phyloP scores from a whole-genome alignment of 1,140 invertebrate species.

The Acromyrmex echinatior region DNA sequence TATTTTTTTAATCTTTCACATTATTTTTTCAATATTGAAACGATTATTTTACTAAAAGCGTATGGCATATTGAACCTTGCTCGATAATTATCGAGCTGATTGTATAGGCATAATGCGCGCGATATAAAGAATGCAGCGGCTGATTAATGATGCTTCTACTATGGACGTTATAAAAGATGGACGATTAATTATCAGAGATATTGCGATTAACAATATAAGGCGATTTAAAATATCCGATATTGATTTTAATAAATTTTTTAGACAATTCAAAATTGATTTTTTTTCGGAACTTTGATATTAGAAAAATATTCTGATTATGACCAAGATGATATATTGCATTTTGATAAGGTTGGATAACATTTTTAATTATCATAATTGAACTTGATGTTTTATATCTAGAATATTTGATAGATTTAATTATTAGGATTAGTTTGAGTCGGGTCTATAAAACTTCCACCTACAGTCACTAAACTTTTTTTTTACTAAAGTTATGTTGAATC shows the following conservation, averaged over 20 bases:
- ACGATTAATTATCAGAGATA: constrained; percentile 51
- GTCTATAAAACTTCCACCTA: too few relatives aligned
- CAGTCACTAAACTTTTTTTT: too few relatives aligned
- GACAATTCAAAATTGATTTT: background rate
- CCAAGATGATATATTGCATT: too few relatives aligned
- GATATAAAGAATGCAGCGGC: constrained; percentile 53
- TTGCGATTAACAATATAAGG: constrained; percentile 32
- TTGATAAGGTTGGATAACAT: too few relatives aligned
- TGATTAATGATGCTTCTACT: constrained; percentile 53
- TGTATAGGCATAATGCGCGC: constrained; percentile 16
- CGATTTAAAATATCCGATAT: background rate
- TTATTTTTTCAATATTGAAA: constrained; percentile 3
- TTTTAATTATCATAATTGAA: too few relatives aligned
- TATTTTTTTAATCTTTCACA: background rate
- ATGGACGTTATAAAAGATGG: constrained; percentile 35
- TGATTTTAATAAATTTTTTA: constrained; percentile 15
- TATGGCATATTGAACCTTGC: background rate
- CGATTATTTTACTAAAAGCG: constrained; percentile 26
- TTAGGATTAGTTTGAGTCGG: too few relatives aligned
- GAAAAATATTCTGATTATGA: too few relatives aligned
- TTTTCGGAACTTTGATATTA: background rate
- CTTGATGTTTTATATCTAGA: too few relatives aligned
- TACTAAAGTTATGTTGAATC: too few relatives aligned
- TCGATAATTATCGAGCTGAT: constrained; percentile 46
- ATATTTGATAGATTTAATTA: too few relatives aligned